phyloP scores from a whole-genome alignment of 1,140 invertebrate species.

The Drosophila auraria region DNA sequence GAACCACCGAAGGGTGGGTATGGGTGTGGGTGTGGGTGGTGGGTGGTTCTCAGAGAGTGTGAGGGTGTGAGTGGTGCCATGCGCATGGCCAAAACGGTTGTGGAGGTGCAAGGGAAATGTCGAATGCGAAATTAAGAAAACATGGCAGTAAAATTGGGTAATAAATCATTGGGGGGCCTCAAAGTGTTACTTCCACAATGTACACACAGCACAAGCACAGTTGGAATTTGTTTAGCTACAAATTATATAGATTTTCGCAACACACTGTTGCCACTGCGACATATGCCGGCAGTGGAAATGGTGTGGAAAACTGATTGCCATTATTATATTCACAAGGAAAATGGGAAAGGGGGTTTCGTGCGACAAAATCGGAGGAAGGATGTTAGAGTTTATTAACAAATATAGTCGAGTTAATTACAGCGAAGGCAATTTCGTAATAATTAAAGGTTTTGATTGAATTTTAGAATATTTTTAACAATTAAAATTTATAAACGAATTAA shows the following conservation, averaged over 20 bases:
- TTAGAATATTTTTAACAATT: neutral
- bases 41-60: neutral
- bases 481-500: neutral
- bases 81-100: conserved; percentile 68
- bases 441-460: too few species aligned
- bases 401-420: neutral
- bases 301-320: conserved; percentile 49
- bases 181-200: conserved; percentile 69
- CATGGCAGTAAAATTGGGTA: conserved; percentile 83
- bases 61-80: conserved; percentile 15
- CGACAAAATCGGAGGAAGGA: neutral
- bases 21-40: conserved; percentile 15
- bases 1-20: conserved; percentile 49
- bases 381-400: conserved; percentile 27
- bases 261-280: conserved; percentile 41
- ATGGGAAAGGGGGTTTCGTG: neutral
- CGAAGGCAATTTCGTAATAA: neutral
- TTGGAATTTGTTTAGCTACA: conserved; percentile 75
- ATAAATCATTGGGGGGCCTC: conserved; percentile 80
- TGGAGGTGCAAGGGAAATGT: conserved; percentile 78
- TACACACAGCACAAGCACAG: conserved; percentile 41
- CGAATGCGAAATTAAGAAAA: conserved; percentile 84
- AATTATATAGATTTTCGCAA: conserved; percentile 73
- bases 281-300: conserved; percentile 45
- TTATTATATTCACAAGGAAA: conserved; percentile 25